Percentiles rank a stretch among this genome's conserved stretches.
phyloP scores from a whole-genome alignment of 1,140 invertebrate species.

The Halyomorpha halys region DNA sequence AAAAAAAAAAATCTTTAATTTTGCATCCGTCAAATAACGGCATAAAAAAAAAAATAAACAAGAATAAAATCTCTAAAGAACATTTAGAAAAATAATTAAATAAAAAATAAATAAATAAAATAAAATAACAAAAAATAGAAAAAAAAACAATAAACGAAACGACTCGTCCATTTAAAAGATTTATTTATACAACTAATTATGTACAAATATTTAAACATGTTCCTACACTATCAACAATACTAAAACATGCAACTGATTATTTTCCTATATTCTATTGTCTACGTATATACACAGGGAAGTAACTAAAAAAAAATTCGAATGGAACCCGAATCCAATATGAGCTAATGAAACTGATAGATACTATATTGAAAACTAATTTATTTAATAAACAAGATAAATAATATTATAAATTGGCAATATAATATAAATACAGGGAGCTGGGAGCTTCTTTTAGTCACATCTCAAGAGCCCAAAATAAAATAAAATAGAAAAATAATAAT shows the following conservation, averaged over 20 bases:
- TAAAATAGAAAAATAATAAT: too few relatives aligned
- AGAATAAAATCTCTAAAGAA: not conserved
- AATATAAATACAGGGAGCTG: not conserved
- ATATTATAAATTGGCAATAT: not conserved
- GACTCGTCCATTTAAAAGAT: constrained; percentile 17
- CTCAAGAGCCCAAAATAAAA: not conserved
- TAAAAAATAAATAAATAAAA: constrained; percentile 7
- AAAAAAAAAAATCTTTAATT: not conserved
- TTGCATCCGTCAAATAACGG: not conserved
- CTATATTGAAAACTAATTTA: not conserved
- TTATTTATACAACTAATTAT: not conserved
- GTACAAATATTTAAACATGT: constrained; percentile 8
- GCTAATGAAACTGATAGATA: not conserved
- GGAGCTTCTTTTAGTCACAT: constrained; percentile 6
- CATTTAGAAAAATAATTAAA: not conserved
- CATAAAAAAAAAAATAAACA: not conserved
- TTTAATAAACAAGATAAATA: not conserved
- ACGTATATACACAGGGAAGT: not conserved
- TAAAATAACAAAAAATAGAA: not conserved
- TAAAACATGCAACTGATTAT: constrained; percentile 16
- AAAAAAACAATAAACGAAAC: constrained; percentile 20
- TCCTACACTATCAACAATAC: constrained; percentile 22
- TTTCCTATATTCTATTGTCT: not conserved
- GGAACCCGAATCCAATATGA: not conserved
- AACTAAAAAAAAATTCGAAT: not conserved